Evolutionary conservation across 2,113 vertebrate genomes (phyloP).

Genomic region (Recurvirostra avosetta): DNA sequence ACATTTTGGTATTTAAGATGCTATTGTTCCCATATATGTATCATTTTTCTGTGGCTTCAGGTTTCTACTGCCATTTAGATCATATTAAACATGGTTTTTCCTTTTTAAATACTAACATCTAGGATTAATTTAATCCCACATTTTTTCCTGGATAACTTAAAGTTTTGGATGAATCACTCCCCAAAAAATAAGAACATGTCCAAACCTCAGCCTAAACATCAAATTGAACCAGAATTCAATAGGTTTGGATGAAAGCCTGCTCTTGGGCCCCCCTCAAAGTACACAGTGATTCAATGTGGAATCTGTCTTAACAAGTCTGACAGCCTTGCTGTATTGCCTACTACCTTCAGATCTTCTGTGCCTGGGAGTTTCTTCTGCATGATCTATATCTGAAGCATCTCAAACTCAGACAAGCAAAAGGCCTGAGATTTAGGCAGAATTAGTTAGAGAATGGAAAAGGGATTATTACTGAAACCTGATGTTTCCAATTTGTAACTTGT

Average conservation of each 20-base stretch:
- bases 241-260: conserved; percentile 53
- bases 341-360: not conserved
- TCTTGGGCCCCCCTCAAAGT: conserved; percentile 21
- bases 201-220: conserved; percentile 47
- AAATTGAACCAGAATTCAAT: conserved; percentile 42
- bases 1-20: not conserved
- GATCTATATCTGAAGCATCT: not conserved
- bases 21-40: conserved; percentile 5
- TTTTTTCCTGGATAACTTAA: conserved; percentile 60
- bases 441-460: conserved; percentile 23
- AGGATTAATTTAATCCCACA: conserved; percentile 62
- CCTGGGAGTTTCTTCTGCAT: not conserved
- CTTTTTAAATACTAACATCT: conserved; percentile 48
- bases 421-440: conserved; percentile 10
- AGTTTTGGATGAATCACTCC: conserved; percentile 54
- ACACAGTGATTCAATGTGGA: not conserved
- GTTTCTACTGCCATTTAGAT: conserved; percentile 35
- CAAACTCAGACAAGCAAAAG: not conserved
- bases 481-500: not conserved
- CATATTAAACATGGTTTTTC: conserved; percentile 29
- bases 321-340: not conserved
- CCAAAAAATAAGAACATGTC: conserved; percentile 31
- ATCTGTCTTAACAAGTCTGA: conserved; percentile 38
- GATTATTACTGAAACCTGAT: conserved; percentile 27
- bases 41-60: conserved; percentile 38